A percentile compares a stretch with the other conserved stretches of the same genome.
phyloP scores from a whole-genome alignment of 2,797 vertebrate species.

The Eremophila alpestris region DNA sequence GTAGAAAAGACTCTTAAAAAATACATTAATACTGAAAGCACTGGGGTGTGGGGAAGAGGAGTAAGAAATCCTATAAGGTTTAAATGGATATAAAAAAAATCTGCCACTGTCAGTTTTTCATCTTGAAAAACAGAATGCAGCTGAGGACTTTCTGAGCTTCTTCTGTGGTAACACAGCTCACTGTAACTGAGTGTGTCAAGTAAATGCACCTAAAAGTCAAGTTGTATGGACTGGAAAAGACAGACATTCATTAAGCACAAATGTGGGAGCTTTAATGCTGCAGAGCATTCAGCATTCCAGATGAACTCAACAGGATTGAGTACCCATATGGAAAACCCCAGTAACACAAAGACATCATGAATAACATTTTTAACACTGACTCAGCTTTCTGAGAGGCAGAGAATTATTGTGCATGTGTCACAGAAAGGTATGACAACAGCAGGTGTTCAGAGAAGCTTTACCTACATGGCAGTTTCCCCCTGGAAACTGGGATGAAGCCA shows the following conservation, averaged over 20 bases:
- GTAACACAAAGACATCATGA: neutral
- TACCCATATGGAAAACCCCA: neutral
- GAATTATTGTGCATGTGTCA: neutral
- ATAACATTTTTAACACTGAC: neutral
- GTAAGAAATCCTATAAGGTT: neutral
- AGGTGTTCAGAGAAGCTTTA: neutral
- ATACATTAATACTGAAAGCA: neutral
- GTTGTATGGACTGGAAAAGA: neutral
- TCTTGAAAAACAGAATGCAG: neutral
- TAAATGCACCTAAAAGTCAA: neutral
- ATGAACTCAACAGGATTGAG: neutral
- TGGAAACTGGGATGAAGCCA: neutral
- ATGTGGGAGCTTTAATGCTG: neutral
- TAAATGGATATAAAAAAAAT: neutral
- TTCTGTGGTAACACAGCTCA: neutral
- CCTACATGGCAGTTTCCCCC: neutral
- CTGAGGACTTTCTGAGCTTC: neutral
- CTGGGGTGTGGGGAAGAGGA: neutral
- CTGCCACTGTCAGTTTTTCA: neutral
- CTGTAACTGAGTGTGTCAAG: neutral
- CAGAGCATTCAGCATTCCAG: neutral
- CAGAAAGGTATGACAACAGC: neutral
- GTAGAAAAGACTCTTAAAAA: slow-evolving; percentile 25
- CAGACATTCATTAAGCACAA: neutral
- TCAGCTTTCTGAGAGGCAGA: neutral